Evolutionary conservation across 2,888 invertebrate genomes (phyloP).

Genomic region (Chrysodeixis includens): DNA sequence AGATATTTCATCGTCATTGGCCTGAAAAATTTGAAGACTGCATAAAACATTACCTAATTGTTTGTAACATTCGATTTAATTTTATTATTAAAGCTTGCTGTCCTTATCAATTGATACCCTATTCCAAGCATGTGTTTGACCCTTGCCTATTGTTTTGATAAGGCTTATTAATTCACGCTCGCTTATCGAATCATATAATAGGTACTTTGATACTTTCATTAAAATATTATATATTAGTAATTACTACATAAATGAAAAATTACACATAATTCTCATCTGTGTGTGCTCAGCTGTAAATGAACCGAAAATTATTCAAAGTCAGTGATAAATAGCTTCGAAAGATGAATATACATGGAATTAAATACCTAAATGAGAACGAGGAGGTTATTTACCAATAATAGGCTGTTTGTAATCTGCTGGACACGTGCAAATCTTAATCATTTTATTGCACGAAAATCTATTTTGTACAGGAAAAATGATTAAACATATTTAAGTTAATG

Average conservation of each 20-base stretch:
- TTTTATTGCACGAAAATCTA: not conserved
- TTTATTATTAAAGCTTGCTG: not conserved
- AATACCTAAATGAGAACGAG: not conserved
- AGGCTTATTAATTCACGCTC: not conserved
- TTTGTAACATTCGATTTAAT: not conserved
- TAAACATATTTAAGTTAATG: too few relatives aligned
- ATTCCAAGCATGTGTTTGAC: not conserved
- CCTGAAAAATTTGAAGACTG: conserved; percentile 61
- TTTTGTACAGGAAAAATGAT: not conserved
- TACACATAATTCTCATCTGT: too few relatives aligned
- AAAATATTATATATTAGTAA: too few relatives aligned
- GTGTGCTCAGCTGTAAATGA: too few relatives aligned
- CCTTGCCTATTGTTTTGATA: not conserved
- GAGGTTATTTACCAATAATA: not conserved
- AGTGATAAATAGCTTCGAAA: not conserved
- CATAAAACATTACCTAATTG: not conserved
- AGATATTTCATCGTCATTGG: conserved; percentile 81
- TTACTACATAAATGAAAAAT: too few relatives aligned
- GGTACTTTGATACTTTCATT: too few relatives aligned
- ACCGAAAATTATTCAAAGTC: not conserved
- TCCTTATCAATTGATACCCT: not conserved
- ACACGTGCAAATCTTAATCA: not conserved
- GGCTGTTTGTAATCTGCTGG: not conserved
- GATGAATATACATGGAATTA: not conserved
- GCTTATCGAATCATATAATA: not conserved